Evolutionary conservation across 1,140 invertebrate species (phyloP).

Genomic region (Cotesia vestalis): DNA sequence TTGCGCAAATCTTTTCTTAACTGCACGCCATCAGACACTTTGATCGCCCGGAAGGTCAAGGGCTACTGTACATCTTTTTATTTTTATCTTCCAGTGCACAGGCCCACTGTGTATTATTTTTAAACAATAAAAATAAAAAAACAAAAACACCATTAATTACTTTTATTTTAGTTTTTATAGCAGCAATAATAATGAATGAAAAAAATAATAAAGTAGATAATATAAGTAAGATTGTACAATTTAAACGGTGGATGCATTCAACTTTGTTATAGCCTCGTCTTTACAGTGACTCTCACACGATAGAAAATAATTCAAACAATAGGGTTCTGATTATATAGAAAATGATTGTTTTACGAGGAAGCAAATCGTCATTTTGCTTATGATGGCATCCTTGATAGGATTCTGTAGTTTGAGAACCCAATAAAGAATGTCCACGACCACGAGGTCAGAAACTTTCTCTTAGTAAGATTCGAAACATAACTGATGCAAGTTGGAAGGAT

Average conservation of each 20-base stretch:
- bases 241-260: constrained; percentile 62
- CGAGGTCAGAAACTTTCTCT: constrained; percentile 36
- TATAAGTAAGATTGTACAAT: constrained; percentile 54
- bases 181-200: no score
- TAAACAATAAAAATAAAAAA: background rate
- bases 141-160: no score
- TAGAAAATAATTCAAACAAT: background rate
- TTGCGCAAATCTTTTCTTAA: constrained; percentile 28
- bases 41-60: constrained; percentile 57
- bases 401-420: constrained; percentile 19
- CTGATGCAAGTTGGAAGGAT: background rate
- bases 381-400: background rate
- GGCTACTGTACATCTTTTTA: constrained; percentile 42
- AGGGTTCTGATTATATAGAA: no score
- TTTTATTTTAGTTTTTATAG: no score
- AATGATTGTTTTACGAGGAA: no score
- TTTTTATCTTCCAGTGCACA: background rate
- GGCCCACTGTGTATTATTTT: background rate
- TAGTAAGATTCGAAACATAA: constrained; percentile 23
- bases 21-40: constrained; percentile 17
- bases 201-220: background rate
- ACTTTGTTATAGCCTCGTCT: constrained; percentile 59
- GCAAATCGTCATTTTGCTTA: background rate
- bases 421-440: constrained; percentile 13
- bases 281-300: constrained; percentile 53